These are phyloP conservation scores for Potamarius usumacintae DNA, from an alignment of 2,113 vertebrate species.

Conservation along the genomic window DNA sequence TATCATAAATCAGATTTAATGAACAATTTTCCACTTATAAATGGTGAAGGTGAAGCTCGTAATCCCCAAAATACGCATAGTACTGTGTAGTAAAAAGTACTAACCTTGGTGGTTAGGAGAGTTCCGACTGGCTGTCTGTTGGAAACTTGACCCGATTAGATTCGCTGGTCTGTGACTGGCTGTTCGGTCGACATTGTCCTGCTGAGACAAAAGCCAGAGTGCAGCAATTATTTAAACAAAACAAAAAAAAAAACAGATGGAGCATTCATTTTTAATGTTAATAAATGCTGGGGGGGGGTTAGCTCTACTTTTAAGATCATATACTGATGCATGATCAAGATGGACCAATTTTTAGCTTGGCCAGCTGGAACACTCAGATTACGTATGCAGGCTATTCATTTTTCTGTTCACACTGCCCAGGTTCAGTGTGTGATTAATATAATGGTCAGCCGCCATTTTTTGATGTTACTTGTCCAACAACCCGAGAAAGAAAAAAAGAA, in stretches of 20 bases:
- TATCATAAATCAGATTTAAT: background rate
- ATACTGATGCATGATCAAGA: background rate
- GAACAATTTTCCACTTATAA: background rate
- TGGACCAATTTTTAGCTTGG: no score
- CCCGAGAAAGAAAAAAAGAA: background rate
- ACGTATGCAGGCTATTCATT: no score
- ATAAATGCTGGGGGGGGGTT: background rate
- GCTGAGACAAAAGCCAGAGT: slow-evolving; percentile 56
- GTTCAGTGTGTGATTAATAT: background rate
- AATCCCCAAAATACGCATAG: background rate
- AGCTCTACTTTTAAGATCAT: background rate
- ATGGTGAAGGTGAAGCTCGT: background rate
- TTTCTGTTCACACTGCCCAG: background rate
- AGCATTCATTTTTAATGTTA: background rate
- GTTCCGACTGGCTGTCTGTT: slow-evolving; percentile 73
- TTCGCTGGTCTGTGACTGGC: slow-evolving; percentile 75
- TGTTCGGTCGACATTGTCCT: slow-evolving; percentile 87
- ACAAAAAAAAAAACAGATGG: no score
- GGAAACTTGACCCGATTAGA: slow-evolving; percentile 77
- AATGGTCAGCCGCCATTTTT: no score
- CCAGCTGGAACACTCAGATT: no score
- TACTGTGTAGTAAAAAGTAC: slow-evolving; percentile 20
- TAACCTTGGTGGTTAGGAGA: slow-evolving; percentile 84
- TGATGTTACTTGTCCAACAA: no score
- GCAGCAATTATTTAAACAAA: background rate